Base-by-base conservation (phyloP, 2,113 vertebrate species). In the Leptosomus discolor region DNA sequence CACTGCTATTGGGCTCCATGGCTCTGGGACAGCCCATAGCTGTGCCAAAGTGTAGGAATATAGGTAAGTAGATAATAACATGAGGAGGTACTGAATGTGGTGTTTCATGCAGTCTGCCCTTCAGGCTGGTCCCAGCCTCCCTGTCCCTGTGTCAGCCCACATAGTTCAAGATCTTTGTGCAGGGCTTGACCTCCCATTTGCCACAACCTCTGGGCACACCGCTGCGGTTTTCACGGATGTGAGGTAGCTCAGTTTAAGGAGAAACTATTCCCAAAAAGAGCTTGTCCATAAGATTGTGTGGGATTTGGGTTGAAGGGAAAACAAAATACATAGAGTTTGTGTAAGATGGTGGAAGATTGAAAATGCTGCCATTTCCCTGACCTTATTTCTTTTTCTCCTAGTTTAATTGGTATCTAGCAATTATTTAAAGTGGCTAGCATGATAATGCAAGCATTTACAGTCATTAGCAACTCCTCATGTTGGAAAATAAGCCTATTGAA, bases 401-500 rank as follows among this genome's bases (percentile, higher is more conserved):
- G 32, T 85, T 85, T 95, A 94, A 88, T 91, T 94, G 69, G 45
- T 90, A 79, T 74, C 86, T 69, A 75, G 73, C 81, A 94, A 88
- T 91, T 96, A 96, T 63, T 94, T 90, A 43, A 96, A 93, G 81
- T 73, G 92, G 80, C 65, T 95, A 91, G 61, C 81, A 94, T 4
- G 39, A 36, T 68, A 95, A 73, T 41, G 19, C 61, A 85, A 73
- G 73, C 94, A 91, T 97, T 95, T 96, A 75, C 70, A 90, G 85
- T 94, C 67, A 82, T 94, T 96, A 97, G 51, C 88, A 92, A 29
- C 85, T 96, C 58, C 27, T 85, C 19, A 30, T 83, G 73, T 85
- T 79, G 58, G 84, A 93, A 96, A 96, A 97, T 91, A 93, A 96
- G 81, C 87, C 81, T 76, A 36, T 11, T 94, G 94, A 95, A 75